These are phyloP conservation scores for Enteromius viviparus DNA, from an alignment of 2,797 vertebrate genomes.

Conservation along the genomic window DNA sequence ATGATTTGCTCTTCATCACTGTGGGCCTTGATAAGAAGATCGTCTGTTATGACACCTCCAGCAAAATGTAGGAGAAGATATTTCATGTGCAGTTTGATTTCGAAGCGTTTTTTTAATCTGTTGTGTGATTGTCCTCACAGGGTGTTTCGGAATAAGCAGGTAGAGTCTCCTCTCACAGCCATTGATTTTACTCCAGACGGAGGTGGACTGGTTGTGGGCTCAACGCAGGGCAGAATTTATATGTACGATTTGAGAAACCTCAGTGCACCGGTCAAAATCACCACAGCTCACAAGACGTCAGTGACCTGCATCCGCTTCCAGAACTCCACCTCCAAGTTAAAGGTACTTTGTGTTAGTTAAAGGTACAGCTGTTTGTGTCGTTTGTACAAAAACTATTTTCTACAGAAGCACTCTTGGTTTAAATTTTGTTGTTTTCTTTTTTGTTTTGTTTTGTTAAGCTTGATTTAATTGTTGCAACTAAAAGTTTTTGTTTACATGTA, in stretches of 20 bases:
- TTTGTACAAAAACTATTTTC: neutral
- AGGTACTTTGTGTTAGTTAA: conserved; percentile 76
- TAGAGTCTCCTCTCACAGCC: conserved; percentile 89
- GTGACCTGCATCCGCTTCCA: conserved; percentile 93
- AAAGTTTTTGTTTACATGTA: too few species aligned
- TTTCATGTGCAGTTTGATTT: neutral
- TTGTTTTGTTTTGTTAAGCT: neutral
- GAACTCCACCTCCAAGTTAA: conserved; percentile 71
- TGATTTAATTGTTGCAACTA: too few species aligned
- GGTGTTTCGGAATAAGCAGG: conserved; percentile 85
- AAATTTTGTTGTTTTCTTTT: neutral
- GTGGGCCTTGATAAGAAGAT: conserved; percentile 97
- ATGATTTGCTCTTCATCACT: conserved; percentile 91
- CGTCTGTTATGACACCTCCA: conserved; percentile 92
- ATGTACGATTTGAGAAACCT: conserved; percentile 96
- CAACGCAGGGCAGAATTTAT: conserved; percentile 92
- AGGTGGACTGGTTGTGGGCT: conserved; percentile 89
- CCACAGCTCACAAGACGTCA: conserved; percentile 89
- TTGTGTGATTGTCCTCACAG: conserved; percentile 68
- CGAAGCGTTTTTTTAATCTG: neutral
- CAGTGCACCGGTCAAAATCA: conserved; percentile 83
- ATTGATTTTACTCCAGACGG: conserved; percentile 94
- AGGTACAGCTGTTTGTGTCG: conserved; percentile 62
- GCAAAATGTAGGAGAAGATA: conserved; percentile 83
- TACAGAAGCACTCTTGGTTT: neutral